Evolutionary conservation across 1,140 invertebrate species (phyloP), one percentile per base, ranked within the genome.

Genomic region (Bombus consobrinus): DNA sequence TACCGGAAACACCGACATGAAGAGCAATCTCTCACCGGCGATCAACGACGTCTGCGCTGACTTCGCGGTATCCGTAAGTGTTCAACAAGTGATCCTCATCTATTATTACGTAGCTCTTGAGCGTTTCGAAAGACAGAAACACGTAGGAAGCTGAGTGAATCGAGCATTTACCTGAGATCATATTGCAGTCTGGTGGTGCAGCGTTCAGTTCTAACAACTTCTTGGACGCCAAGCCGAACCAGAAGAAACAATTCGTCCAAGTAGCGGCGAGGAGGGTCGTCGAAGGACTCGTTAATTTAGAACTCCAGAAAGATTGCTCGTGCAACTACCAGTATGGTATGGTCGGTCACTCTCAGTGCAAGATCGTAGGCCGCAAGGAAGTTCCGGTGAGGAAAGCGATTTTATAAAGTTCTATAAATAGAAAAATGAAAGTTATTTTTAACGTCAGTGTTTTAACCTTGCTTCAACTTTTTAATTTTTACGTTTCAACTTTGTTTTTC

Each of bases 231-330:
- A 95, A 96, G 87, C 92, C 95, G 0, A 95, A 94, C 41, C 95
- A 96, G 89, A 96, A 95, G 92, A 96, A 96, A 90, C 95, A 96
- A 92, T 97, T 95, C 93, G 86, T 96, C 28, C 95, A 96, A 87
- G 94, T 96, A 0, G 94, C 95, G 0, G 95, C 95, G 0, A 92
- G 93, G 43, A 95, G 94, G 81, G 95, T 97, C 81, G 94, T 91
- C 34, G 95, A 95, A 57, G 92, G 93, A 18, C 89, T 97, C 47
- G 89, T 94, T 18, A 91, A 93, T 9, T 84, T 94, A 53, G 93
- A 94, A 83, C 39, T 96, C 0, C 92, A 95, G 62, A 93, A 96
- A 81, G 95, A 96, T 85, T 97, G 96, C 93, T 93, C 91, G 9
- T 97, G 96, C 91, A 79, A 92, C 59, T 85, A 94, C 74, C 68